A percentile compares a stretch with the other conserved stretches of the same genome.
Evolutionary conservation across 2,888 invertebrate genomes (phyloP).

Genomic region (Dicycla oo): DNA sequence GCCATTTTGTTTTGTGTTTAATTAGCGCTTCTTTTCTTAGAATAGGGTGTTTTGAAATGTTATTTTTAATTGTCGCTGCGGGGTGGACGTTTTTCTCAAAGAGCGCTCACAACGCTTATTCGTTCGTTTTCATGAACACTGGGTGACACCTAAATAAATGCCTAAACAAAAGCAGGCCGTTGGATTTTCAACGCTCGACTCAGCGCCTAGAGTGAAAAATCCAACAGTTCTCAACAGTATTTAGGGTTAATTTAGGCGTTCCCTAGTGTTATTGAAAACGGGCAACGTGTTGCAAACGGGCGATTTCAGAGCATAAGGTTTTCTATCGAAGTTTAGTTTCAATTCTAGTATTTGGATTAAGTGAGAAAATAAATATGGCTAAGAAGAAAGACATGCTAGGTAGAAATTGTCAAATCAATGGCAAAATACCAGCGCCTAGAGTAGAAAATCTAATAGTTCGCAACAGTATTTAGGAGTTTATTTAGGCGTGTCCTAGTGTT

Average conservation of each 20-base stretch:
- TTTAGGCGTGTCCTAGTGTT: too few relatives aligned
- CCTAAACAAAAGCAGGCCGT: background rate
- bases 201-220: background rate
- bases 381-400: too few relatives aligned
- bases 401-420: too few relatives aligned
- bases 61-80: slow-evolving; percentile 17
- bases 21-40: slow-evolving; percentile 33
- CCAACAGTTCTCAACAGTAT: background rate
- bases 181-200: background rate
- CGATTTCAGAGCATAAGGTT: background rate
- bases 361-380: too few relatives aligned
- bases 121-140: background rate
- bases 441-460: too few relatives aligned
- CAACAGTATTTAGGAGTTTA: too few relatives aligned
- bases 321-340: too few relatives aligned
- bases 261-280: background rate
- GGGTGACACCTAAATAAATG: background rate
- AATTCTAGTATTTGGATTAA: too few relatives aligned
- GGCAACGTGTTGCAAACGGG: background rate
- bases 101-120: background rate
- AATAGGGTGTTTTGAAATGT: background rate
- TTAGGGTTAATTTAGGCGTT: background rate
- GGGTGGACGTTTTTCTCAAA: background rate
- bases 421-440: too few relatives aligned
- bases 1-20: slow-evolving; percentile 35